Evolutionary conservation across 2,888 invertebrate genomes (phyloP).

Genomic region (Aradus depressus): DNA sequence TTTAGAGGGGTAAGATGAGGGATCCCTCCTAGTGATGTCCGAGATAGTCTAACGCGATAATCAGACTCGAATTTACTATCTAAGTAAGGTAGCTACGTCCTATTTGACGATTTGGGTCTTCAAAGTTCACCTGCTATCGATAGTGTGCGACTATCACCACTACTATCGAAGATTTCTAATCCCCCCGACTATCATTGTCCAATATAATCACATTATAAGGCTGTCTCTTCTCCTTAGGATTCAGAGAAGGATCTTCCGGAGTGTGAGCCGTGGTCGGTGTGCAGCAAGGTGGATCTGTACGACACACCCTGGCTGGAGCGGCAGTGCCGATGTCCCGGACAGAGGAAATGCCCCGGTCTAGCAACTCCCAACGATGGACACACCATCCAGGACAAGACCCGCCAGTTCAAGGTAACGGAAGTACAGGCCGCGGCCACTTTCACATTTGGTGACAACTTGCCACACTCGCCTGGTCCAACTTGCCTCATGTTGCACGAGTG

Average conservation of each 20-base stretch:
- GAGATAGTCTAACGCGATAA: too few species aligned
- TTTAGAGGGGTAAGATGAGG: too few species aligned
- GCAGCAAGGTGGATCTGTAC: conserved; percentile 79
- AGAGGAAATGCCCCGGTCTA: conserved; percentile 41
- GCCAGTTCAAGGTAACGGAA: conserved; percentile 39
- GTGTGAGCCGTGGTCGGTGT: conserved; percentile 66
- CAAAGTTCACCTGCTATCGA: too few species aligned
- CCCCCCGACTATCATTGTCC: background rate
- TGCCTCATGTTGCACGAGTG: too few species aligned
- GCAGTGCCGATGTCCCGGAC: conserved; percentile 64
- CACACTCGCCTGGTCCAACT: too few species aligned
- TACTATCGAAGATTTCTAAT: too few species aligned
- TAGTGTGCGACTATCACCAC: too few species aligned
- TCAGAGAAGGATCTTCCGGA: conserved; percentile 69
- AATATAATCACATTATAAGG: background rate
- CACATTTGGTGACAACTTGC: background rate
- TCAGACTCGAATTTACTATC: too few species aligned
- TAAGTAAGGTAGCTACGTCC: too few species aligned
- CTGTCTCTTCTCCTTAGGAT: conserved; percentile 45
- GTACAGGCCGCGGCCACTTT: background rate
- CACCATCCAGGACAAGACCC: conserved; percentile 45
- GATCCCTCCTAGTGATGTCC: too few species aligned
- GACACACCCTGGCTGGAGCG: conserved; percentile 79
- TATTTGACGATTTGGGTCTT: too few species aligned
- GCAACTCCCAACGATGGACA: conserved; percentile 54